Conservation (phyloP, 2,113 vertebrate genomes). For the Phalacrocorax carbo region DNA sequence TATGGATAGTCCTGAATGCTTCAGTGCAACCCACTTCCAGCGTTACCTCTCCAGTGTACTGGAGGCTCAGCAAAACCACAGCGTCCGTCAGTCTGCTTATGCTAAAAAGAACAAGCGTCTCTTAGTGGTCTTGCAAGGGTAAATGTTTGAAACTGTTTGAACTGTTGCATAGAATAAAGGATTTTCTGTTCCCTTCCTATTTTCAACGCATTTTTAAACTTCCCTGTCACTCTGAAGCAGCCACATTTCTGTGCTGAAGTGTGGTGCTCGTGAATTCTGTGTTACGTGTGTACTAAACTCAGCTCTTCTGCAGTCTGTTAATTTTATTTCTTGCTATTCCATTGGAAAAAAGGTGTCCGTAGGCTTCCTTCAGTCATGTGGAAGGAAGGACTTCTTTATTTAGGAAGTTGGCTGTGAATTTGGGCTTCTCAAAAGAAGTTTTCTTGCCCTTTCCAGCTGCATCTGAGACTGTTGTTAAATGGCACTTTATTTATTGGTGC, state of each 20-base stretch:
- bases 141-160: not conserved
- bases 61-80: conserved; percentile 75
- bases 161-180: not conserved
- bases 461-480: not conserved
- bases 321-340: not conserved
- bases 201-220: not conserved
- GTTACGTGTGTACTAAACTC: rapidly evolving
- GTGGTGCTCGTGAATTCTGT: not conserved
- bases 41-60: conserved; percentile 82
- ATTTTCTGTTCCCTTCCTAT: not conserved
- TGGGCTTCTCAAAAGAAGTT: not conserved
- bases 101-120: conserved; percentile 74
- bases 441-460: not conserved
- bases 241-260: not conserved
- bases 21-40: conserved; percentile 88
- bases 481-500: not conserved
- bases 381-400: not conserved
- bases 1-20: conserved; percentile 80
- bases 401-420: not conserved
- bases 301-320: not conserved
- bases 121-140: conserved; percentile 90
- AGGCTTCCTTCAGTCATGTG: rapidly evolving
- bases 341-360: rapidly evolving
- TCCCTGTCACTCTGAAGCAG: not conserved
- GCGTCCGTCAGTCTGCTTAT: conserved; percentile 27